Percentiles rank a stretch among this genome's conserved stretches.
Conservation (phyloP, 1,140 invertebrate species). For the Rhagoletis pomonella region DNA sequence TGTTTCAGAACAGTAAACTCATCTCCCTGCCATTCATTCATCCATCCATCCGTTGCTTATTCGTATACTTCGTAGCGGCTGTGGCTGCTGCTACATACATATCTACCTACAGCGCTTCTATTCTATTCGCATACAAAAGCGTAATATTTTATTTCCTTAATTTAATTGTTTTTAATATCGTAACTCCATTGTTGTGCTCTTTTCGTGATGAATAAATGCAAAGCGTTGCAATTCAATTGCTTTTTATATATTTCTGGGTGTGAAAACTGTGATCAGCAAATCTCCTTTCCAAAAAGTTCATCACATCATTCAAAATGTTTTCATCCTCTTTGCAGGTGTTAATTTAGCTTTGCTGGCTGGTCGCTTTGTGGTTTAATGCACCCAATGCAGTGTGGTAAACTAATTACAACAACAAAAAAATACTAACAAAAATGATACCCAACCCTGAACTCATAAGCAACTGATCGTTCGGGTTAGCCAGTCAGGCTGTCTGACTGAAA, state of each 20-base stretch:
- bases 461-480: not conserved
- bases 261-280: constrained; percentile 22
- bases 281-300: constrained; percentile 41
- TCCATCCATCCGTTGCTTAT: not conserved
- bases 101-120: not conserved
- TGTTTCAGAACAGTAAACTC: not conserved
- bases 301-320: constrained; percentile 24
- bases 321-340: constrained; percentile 39
- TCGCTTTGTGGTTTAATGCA: not conserved
- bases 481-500: not conserved
- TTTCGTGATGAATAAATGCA: not conserved
- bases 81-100: not conserved
- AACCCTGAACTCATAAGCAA: constrained; percentile 16
- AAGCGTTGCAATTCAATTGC: not conserved
- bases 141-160: not conserved
- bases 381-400: not conserved
- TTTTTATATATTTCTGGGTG: not conserved
- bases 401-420: constrained; percentile 36
- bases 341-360: constrained; percentile 11
- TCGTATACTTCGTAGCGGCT: not conserved
- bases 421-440: not conserved
- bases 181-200: not conserved
- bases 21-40: not conserved
- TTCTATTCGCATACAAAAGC: not conserved
- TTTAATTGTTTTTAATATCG: constrained; percentile 8